phyloP scores from a whole-genome alignment of 53 echinoderm and acorn worm species.

The Echinometra lucunter region DNA sequence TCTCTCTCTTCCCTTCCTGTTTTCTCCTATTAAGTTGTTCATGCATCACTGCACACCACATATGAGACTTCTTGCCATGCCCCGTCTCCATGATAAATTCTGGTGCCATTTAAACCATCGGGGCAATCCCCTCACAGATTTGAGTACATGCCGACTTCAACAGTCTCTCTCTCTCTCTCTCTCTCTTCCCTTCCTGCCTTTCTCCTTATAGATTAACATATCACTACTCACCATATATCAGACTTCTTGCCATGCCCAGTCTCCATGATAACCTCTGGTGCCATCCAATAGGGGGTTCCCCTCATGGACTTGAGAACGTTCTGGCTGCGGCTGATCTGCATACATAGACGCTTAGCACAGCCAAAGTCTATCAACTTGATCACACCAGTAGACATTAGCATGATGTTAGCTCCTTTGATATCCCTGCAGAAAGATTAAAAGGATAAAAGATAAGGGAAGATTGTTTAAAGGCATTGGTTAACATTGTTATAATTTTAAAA shows the following conservation, averaged over 20 bases:
- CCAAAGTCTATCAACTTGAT: slow-evolving; percentile 98
- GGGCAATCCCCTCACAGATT: no score
- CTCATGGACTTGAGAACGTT: slow-evolving; percentile 95
- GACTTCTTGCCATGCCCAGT: slow-evolving; percentile 95
- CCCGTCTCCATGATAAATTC: slow-evolving; percentile 98
- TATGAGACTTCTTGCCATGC: slow-evolving; percentile 92
- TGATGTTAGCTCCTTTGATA: slow-evolving; percentile 98
- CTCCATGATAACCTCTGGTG: slow-evolving; percentile 98
- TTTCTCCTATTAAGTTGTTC: no score
- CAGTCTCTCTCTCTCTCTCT: no score
- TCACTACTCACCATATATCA: slow-evolving; percentile 84
- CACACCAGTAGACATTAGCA: slow-evolving; percentile 95
- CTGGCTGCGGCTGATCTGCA: slow-evolving; percentile 96
- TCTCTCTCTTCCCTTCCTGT: no score
- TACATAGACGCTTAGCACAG: slow-evolving; percentile 92
- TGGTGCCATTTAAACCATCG: slow-evolving; percentile 98
- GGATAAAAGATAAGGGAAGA: not conserved
- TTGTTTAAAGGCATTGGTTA: no score
- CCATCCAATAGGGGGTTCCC: slow-evolving; percentile 99
- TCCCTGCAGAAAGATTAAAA: slow-evolving; percentile 74
- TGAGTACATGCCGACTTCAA: no score
- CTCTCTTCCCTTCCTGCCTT: no score
- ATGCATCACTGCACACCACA: slow-evolving; percentile 74
- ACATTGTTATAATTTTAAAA: no score
- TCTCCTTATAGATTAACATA: no score